Percentiles rank a stretch among this genome's conserved stretches.
Evolutionary conservation across 2,797 vertebrate species (phyloP).

Genomic region (Pangasius macronema): DNA sequence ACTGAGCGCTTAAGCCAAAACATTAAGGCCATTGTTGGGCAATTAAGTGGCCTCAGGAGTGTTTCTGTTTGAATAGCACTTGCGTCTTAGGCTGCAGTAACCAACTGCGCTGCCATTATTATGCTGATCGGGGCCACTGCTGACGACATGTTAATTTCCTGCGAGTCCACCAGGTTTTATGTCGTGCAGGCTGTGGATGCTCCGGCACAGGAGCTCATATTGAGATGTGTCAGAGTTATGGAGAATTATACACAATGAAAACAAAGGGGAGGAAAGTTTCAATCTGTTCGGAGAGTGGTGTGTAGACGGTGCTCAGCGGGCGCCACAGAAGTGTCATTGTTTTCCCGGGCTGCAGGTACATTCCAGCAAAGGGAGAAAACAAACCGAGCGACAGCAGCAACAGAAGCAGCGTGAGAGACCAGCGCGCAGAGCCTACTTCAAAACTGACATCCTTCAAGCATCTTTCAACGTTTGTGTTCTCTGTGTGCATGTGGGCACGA

Average conservation of each 20-base stretch:
- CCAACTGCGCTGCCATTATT: slow-evolving; percentile 48
- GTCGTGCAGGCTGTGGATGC: neutral
- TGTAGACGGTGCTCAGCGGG: slow-evolving; percentile 39
- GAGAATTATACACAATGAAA: slow-evolving; percentile 32
- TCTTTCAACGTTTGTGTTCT: neutral
- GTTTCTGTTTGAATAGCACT: slow-evolving; percentile 41
- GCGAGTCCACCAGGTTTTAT: slow-evolving; percentile 16
- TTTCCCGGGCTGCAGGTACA: slow-evolving; percentile 56
- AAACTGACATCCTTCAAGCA: slow-evolving; percentile 27
- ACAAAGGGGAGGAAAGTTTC: slow-evolving; percentile 48
- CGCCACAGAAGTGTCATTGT: slow-evolving; percentile 54
- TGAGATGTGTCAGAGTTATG: slow-evolving; percentile 23
- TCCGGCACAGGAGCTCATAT: neutral
- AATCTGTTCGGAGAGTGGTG: slow-evolving; percentile 34
- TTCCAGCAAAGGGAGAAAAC: slow-evolving; percentile 54
- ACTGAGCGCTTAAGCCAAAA: slow-evolving; percentile 29
- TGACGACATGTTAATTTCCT: slow-evolving; percentile 46
- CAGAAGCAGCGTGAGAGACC: slow-evolving; percentile 32
- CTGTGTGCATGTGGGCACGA: neutral
- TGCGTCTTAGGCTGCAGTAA: slow-evolving; percentile 36
- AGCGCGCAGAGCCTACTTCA: neutral
- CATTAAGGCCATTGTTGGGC: slow-evolving; percentile 45
- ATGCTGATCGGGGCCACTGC: slow-evolving; percentile 45
- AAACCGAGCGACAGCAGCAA: slow-evolving; percentile 43
- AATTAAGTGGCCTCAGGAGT: slow-evolving; percentile 48